Evolutionary conservation across 2,797 vertebrate genomes (phyloP), one percentile per base, ranked within the genome.

Genomic region (Tokudaia muenninki): DNA sequence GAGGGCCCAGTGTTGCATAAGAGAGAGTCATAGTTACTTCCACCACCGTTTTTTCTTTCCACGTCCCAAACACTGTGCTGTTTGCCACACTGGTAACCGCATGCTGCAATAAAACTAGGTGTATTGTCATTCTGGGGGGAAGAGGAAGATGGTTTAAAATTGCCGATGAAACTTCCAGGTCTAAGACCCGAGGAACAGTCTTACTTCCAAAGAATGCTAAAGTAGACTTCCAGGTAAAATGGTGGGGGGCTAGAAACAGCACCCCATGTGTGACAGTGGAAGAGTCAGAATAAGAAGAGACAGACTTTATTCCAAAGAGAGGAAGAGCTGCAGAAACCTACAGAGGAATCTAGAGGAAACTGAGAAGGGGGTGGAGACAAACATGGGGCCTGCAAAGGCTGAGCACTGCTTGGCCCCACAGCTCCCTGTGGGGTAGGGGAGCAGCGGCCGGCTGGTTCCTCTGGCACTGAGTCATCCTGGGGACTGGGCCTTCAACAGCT

Each of bases 61-160:
- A 0, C 81, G 37, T 84, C 1, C 34, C n/a, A 83, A 50, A 57
- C 34, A 29, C 10, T 55, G 12, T 96, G 12, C 59, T 90, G 16
- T 77, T 87, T 78, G 84, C 26, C 72, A 41, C 24, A 11, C 47
- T 52, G 57, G 31, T 70, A 55, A 61, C 61, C n/a, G 13, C 47
- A 52, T 72, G 50, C 57, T 89, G 2, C 55, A 78, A 44, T 41
- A 86, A 96, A 88, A 34, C 26, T 74, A 88, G 59, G 47, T 65
- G 41, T 77, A 77, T 41, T 93, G 78, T 44, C 79, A 29, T 22
- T 94, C 84, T 81, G 19, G 63, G 77, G 8, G 10, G 44, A 41
- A 89, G 55, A 74, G 6, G 57, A 90, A 11, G 6, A 37, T 59
- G 10, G 37, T 78, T 96, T 92, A 82, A 79, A 95, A 41, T 84